Conservation (phyloP, 2,888 invertebrate genomes). For the Lagria hirta region DNA sequence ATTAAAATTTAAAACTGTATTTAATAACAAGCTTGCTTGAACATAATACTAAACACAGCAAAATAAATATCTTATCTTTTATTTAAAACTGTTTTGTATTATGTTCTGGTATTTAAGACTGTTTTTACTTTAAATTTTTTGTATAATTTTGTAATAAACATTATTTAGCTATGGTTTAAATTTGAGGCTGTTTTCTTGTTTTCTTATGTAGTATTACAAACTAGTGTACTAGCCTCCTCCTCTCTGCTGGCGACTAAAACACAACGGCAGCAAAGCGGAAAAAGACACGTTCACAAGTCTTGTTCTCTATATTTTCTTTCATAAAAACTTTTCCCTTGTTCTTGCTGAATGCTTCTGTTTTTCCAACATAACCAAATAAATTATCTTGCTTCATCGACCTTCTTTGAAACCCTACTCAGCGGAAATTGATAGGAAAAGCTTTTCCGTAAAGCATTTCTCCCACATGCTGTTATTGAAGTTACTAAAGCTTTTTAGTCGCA, state of each 20-base stretch:
- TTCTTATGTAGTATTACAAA: conserved; percentile 25
- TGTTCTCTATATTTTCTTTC: conserved; percentile 5
- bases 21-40: too few species aligned
- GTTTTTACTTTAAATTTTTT: neutral
- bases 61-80: too few species aligned
- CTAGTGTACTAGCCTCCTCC: conserved; percentile 58
- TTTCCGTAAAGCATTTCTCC: too few species aligned
- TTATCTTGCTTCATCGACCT: conserved; percentile 10
- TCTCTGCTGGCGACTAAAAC: conserved; percentile 60
- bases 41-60: too few species aligned
- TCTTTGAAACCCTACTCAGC: conserved; percentile 13
- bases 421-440: conserved; percentile 8
- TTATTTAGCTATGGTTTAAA: neutral
- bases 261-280: conserved; percentile 66
- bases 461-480: conserved; percentile 20
- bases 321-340: conserved; percentile 11
- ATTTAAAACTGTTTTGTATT: too few species aligned
- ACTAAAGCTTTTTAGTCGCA: conserved; percentile 18
- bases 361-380: too few species aligned
- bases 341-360: too few species aligned
- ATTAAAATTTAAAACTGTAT: too few species aligned
- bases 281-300: conserved; percentile 61
- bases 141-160: neutral
- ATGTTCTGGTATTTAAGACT: too few species aligned
- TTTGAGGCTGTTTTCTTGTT: neutral